Conservation (phyloP, 92 coral and sea anemone genomes). For the Porites divaricata region DNA sequence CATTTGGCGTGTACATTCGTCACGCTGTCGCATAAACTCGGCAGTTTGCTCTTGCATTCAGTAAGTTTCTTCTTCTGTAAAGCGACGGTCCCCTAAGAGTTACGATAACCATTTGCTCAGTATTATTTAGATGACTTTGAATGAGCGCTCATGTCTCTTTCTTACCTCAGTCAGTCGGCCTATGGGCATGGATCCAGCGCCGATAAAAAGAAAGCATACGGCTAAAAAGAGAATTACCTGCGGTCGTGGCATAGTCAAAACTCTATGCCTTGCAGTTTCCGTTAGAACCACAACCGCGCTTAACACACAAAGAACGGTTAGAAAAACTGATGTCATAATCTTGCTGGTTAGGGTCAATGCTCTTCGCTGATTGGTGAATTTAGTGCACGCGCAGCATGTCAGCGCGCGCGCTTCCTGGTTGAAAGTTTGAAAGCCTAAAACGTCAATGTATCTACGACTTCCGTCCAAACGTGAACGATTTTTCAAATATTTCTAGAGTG, state of each 20-base stretch:
- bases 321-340: slow-evolving; percentile 14
- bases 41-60: too few relatives aligned
- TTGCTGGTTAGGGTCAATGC: neutral
- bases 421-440: too few relatives aligned
- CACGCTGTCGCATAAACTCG: too few relatives aligned
- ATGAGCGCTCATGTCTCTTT: neutral
- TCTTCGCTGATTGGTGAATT: slow-evolving; percentile 3
- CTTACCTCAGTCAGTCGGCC: neutral
- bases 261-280: neutral
- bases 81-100: too few relatives aligned
- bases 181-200: neutral
- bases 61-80: too few relatives aligned
- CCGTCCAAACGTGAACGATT: too few relatives aligned
- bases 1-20: too few relatives aligned
- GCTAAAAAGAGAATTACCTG: neutral
- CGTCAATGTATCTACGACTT: too few relatives aligned
- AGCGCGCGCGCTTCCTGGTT: neutral
- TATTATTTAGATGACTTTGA: neutral
- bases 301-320: too few relatives aligned
- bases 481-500: too few relatives aligned
- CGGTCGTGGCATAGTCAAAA: neutral
- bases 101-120: too few relatives aligned
- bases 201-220: neutral
- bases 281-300: neutral
- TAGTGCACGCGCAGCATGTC: neutral